Conservation (phyloP, 1,140 invertebrate genomes). For the Copidosoma floridanum region DNA sequence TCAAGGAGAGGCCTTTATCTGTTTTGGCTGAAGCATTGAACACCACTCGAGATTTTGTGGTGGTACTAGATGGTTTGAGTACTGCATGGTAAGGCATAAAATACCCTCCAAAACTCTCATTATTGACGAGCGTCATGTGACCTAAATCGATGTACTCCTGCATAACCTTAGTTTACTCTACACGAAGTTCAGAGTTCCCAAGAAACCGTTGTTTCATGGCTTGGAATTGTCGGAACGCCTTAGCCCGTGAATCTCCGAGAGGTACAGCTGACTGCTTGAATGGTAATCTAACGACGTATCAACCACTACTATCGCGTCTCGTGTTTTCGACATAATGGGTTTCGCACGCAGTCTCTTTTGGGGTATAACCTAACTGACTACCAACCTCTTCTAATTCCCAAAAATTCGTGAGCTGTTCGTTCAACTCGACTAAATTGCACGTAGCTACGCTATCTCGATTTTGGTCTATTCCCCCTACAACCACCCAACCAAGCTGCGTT, state of each 20-base stretch:
- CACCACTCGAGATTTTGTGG: constrained; percentile 28
- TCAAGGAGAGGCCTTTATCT: constrained; percentile 11
- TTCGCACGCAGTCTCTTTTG: not conserved
- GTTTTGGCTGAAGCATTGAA: constrained; percentile 26
- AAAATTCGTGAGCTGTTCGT: constrained; percentile 19
- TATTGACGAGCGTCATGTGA: constrained; percentile 24
- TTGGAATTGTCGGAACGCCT: constrained; percentile 16
- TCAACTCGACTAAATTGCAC: not conserved
- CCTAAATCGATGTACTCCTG: constrained; percentile 32
- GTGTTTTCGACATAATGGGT: not conserved
- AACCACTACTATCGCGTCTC: not conserved
- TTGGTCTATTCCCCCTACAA: not conserved
- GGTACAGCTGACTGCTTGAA: constrained; percentile 1
- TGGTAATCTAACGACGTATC: constrained; percentile 27
- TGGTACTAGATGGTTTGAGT: constrained; percentile 18
- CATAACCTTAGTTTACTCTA: constrained; percentile 26
- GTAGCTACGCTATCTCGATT: not conserved
- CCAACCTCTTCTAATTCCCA: constrained; percentile 20
- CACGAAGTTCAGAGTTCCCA: constrained; percentile 5
- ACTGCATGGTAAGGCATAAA: constrained; percentile 30
- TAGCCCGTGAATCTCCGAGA: constrained; percentile 16
- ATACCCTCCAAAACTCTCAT: not conserved
- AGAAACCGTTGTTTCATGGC: constrained; percentile 14
- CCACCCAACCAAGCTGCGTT: constrained; percentile 22
- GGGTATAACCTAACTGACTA: not conserved